Base-by-base conservation (phyloP, 1,140 invertebrate species). In the Leptopilina clavipes region DNA sequence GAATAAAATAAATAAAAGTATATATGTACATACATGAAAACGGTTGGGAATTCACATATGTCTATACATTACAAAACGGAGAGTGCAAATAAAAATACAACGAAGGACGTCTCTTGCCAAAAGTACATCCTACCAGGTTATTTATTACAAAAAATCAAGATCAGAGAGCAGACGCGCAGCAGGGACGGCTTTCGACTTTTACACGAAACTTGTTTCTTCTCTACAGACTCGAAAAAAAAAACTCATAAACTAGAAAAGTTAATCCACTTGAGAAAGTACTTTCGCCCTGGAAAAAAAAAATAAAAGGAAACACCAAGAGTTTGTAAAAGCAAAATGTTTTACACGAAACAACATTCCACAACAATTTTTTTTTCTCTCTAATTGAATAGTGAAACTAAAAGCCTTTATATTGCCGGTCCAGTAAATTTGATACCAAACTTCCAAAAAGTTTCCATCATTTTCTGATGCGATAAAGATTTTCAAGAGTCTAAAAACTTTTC, bases 71-170 rank as follows among this genome's bases (percentile, higher is more conserved):
- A 52, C 17, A 52, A 52, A 52, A 52, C 5, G 48, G 17, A 52
- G 17, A n/a, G 48, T 6, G 59, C 59, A 11, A 65, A 65, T 65
- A 65, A 65, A 37, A 65, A 65, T 65, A 65, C 59, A 12, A 65
- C 14, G 59, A 25, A n/a, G 59, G 25, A 65, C 59, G 25, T 65
- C 59, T 25, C 59, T 65, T 65, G 59, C 59, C 59, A 65, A 65
- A 65, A 65, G 59, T 65, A 65, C 59, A 65, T 65, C 22, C 59
- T 25, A 31, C 59, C 59, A 31, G 22, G 59, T 65, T 65, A 65
- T 65, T 65, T 65, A 65, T 65, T 65, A 31, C 59, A 65, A 65
- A 65, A 65, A 65, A 65, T 65, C 59, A 65, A 65, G 25, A 65
- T 65, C 59, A n/a, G 59, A 31, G 59, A 65, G 22, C 22, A 65